These are phyloP conservation scores for Telmatochromis sp. DNA, from an alignment of 2,113 vertebrate species.

Conservation along the genomic window DNA sequence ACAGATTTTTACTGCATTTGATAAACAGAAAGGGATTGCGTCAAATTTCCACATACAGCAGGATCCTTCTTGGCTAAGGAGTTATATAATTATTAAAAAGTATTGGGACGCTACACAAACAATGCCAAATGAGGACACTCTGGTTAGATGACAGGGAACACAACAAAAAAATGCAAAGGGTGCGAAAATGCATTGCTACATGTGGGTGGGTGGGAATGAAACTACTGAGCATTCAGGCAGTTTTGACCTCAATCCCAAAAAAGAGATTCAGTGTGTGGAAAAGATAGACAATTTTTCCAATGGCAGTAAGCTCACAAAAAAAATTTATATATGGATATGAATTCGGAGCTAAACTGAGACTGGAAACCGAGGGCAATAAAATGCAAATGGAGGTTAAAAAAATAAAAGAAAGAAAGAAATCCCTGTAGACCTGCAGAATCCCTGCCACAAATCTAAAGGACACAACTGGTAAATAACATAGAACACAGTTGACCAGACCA, in stretches of 20 bases:
- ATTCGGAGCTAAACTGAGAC: neutral
- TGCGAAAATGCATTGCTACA: neutral
- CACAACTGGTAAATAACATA: constrained; percentile 12
- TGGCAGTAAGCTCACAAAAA: neutral
- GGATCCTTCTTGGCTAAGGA: neutral
- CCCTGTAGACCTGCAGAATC: neutral
- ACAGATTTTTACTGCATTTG: neutral
- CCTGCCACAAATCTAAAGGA: neutral
- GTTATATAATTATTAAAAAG: neutral
- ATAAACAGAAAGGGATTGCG: neutral
- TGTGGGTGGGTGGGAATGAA: constrained; percentile 3
- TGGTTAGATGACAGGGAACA: neutral
- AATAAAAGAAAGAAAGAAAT: neutral
- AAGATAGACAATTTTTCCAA: neutral
- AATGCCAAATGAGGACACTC: neutral
- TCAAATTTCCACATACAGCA: neutral
- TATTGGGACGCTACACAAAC: neutral
- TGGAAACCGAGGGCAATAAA: neutral
- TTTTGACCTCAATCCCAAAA: constrained; percentile 51
- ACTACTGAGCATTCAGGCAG: constrained; percentile 23
- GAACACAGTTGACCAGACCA: neutral
- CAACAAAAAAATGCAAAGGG: neutral
- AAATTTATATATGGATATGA: neutral
- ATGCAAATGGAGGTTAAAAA: neutral
- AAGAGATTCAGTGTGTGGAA: neutral